These are phyloP conservation scores for Theonella swinhoei DNA, from an alignment of 37 sponge, comb jelly and placozoan genomes.

Conservation along the genomic window DNA sequence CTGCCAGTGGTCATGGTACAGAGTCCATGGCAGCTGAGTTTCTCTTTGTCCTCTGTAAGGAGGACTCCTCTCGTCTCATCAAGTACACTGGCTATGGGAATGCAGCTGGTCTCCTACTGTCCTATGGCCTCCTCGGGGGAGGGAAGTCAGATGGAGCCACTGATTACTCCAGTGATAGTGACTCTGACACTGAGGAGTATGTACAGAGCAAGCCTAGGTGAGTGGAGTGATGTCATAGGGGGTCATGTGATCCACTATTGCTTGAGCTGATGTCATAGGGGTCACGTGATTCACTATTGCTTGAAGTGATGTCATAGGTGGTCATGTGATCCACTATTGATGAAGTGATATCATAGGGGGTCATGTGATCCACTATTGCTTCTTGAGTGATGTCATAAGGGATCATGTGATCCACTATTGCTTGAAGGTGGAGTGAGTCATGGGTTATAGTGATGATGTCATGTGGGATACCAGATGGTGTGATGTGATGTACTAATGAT, in stretches of 20 bases:
- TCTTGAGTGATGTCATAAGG: background rate
- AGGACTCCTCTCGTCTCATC: conserved; percentile 58
- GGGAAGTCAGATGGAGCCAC: conserved; percentile 14
- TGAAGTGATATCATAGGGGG: no score
- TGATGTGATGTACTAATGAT: no score
- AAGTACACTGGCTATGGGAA: conserved; percentile 94
- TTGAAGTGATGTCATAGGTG: background rate
- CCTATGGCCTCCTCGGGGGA: conserved; percentile 76
- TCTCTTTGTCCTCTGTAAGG: conserved; percentile 88
- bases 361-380: background rate
- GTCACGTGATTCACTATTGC: no score
- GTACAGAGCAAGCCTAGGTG: conserved; percentile 5
- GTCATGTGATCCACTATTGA: background rate
- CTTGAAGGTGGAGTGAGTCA: no score
- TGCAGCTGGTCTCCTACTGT: conserved; percentile 89
- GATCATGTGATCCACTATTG: background rate
- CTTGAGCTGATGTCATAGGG: no score
- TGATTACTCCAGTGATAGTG: conserved; percentile 44
- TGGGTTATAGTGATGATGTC: no score
- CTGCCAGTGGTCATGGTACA: conserved; percentile 11
- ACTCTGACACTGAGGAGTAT: conserved; percentile 42
- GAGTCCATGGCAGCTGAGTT: conserved; percentile 77
- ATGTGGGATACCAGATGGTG: no score
- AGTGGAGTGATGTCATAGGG: no score
- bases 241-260: background rate